Evolutionary conservation across 2,113 vertebrate genomes (phyloP), one percentile per base, ranked within the genome.

Genomic region (Pteronura brasiliensis): DNA sequence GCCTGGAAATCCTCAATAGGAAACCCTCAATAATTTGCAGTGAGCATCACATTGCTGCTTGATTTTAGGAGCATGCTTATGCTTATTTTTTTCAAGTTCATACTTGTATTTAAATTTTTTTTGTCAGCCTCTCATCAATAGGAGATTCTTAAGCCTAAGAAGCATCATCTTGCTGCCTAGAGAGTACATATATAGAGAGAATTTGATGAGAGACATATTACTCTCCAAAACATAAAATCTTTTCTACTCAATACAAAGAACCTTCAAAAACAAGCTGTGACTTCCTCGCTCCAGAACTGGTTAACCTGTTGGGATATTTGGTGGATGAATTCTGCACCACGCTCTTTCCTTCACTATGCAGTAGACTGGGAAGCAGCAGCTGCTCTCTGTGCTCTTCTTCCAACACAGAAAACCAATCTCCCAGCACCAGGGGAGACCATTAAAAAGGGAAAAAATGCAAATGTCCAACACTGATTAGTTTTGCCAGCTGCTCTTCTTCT

Each of bases 281-380:
- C 98, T 99, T 98, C 96, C 96, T 97, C 72, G 49, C 98, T 98
- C 97, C 97, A 98, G 98, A 98, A 98, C 98, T 98, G 98, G 98
- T 99, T 99, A 99, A 98, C 98, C 98, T 99, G 98, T 98, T 98
- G 96, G 97, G 98, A 99, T 99, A 99, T 99, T 99, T 98, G 98
- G 97, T 96, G 98, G 98, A 99, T 99, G 99, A 99, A 99, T 99
- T 99, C 99, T 98, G 97, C 90, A 93, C 99, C 99, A 99, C 97
- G 98, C 98, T 98, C 98, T 98, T 97, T 96, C 97, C 98, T 98
- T 98, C 96, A 86, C 98, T 96, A 4, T 98, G 84, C 80, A 72
- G 98, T 96, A 95, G 96, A 96, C 97, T 83, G 96, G 86, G 94
- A 97, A 84, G 59, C 98, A 96, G 98, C 99, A 99, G 98, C 99